Evolutionary conservation across 1,140 invertebrate genomes (phyloP), one percentile per base, ranked within the genome.

Genomic region (Drosophila pseudoananassae): DNA sequence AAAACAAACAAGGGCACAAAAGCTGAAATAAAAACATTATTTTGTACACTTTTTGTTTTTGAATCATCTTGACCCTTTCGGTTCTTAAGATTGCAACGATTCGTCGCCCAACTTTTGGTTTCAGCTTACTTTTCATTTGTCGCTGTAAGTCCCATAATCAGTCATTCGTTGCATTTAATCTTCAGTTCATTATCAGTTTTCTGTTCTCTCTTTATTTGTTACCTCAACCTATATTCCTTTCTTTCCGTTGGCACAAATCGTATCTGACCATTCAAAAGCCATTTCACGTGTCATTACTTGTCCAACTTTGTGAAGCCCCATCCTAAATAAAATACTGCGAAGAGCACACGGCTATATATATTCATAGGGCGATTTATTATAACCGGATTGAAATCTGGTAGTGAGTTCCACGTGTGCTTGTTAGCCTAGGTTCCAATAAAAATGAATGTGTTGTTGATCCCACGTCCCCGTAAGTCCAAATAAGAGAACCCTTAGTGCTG

Each of bases 211-310:
- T 15, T 51, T 17, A 27, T 14, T 33, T 33, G 8, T 9, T 3
- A 33, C 31, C 8, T 10, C 0, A 12, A 4, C 23, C 45, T 50
- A 29, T 52, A 20, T 63, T 31, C 64, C 46, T 74, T 40, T 66
- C 29, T 68, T 68, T 76, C 60, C 54, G 71, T 75, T 75, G 83
- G 65, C 78, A 82, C 82, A 71, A 87, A 63, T 85, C 66, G 79
- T 64, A 82, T 82, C 78, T 71, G 76, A 65, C 78, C 89, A 91
- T 91, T 87, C 69, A 91, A 91, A 91, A 91, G 79, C 89, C 90
- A 89, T 91, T 91, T 91, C 90, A 91, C 85, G 84, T 84, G 80
- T 78, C 78, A 81, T 85, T 85, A 66, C 89, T 87, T 91, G 85
- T 90, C 71, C 85, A 91, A 83, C 78, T 82, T 83, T 78, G 82